A percentile compares a stretch with the other conserved stretches of the same genome.
Conservation (phyloP, 2,113 vertebrate genomes). For the Psittacula cyanocephala region DNA sequence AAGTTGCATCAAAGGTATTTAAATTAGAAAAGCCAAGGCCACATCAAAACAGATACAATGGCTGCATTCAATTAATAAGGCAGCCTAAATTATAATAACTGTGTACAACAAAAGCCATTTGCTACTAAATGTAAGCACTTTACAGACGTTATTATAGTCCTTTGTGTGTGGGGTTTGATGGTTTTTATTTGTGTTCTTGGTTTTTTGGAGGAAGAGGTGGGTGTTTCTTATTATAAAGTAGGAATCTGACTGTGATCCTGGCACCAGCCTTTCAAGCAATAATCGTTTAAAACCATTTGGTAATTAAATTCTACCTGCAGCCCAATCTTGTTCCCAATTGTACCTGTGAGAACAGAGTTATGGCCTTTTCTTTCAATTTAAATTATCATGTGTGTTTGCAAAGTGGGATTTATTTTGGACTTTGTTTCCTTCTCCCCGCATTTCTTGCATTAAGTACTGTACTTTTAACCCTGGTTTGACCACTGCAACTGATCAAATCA, state of each 20-base stretch:
- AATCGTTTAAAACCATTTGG: neutral
- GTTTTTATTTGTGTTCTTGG: neutral
- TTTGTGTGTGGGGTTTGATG: neutral
- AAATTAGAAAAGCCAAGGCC: conserved; percentile 26
- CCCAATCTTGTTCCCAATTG: neutral
- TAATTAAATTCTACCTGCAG: conserved; percentile 33
- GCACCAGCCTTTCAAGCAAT: neutral
- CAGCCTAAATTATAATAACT: neutral
- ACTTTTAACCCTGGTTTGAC: neutral
- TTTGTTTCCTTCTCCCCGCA: neutral
- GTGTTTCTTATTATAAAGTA: neutral
- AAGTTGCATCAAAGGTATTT: conserved; percentile 19
- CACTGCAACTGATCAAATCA: neutral
- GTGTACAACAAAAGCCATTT: conserved; percentile 10
- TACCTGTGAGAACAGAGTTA: neutral
- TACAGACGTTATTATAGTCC: neutral
- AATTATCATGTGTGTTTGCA: neutral
- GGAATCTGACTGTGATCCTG: neutral
- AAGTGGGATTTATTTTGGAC: neutral
- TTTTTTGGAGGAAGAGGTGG: neutral
- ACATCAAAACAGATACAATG: neutral
- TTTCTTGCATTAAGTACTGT: neutral
- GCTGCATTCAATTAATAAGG: neutral
- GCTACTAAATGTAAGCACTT: neutral
- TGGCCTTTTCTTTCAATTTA: neutral